Percentiles rank a stretch among this genome's conserved stretches.
Evolutionary conservation across 1,140 invertebrate species (phyloP).

Genomic region (Homalodisca vitripennis): DNA sequence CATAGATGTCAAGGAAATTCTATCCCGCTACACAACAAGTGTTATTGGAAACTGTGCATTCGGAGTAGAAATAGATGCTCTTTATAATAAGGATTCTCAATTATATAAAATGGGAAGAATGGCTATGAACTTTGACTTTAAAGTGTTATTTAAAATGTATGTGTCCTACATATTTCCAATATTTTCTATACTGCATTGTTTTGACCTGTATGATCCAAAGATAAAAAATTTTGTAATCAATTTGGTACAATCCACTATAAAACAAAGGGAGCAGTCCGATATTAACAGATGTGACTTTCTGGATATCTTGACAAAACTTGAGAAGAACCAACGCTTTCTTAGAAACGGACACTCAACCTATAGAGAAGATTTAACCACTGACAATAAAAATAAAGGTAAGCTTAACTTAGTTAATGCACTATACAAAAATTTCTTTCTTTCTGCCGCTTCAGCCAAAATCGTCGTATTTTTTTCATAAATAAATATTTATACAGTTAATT

Average conservation of each 20-base stretch:
- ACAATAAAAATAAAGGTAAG: not conserved
- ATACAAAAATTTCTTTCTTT: not conserved
- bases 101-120: constrained; percentile 47
- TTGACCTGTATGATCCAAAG: not conserved
- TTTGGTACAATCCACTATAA: not conserved
- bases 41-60: constrained; percentile 46
- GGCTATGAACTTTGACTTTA: not conserved
- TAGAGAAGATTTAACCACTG: not conserved
- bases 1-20: constrained; percentile 39
- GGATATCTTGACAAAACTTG: constrained; percentile 18
- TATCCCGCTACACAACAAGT: constrained; percentile 42
- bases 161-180: not conserved
- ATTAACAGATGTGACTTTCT: constrained; percentile 2
- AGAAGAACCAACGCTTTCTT: not conserved
- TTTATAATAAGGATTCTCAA: constrained; percentile 52
- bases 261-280: not conserved
- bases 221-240: not conserved
- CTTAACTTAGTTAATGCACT: not conserved
- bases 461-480: not conserved
- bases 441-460: too few relatives aligned
- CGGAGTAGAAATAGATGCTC: constrained; percentile 43
- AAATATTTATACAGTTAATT: too few relatives aligned
- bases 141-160: not conserved
- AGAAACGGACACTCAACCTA: not conserved
- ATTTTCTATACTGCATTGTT: not conserved